A percentile compares a stretch with the other conserved stretches of the same genome.
phyloP scores from a whole-genome alignment of 2,888 invertebrate species.

The Nemurella pictetii region DNA sequence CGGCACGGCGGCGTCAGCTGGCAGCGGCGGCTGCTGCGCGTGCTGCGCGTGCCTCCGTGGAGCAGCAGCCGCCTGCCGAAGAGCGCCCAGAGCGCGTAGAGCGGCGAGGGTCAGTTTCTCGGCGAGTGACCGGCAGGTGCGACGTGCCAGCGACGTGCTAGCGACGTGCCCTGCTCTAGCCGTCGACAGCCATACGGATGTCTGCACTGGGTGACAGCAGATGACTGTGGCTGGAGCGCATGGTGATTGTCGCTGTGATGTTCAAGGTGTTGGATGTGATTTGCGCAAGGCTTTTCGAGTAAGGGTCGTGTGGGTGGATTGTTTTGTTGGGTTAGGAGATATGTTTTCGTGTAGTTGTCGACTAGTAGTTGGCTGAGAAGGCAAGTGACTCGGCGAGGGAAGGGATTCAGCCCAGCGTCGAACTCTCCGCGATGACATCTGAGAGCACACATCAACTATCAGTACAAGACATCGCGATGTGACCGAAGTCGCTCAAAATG shows the following conservation, averaged over 20 bases:
- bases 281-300: too few relatives aligned
- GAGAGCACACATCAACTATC: neutral
- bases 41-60: neutral
- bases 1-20: too few relatives aligned
- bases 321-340: too few relatives aligned
- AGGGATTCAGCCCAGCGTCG: neutral
- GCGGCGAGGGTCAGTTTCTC: neutral
- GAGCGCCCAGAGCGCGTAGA: neutral
- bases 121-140: neutral
- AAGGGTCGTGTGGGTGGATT: too few relatives aligned
- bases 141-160: neutral
- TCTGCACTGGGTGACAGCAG: too few relatives aligned
- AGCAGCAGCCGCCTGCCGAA: neutral
- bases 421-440: neutral
- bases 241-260: too few relatives aligned
- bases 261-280: too few relatives aligned
- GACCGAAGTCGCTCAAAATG: neutral
- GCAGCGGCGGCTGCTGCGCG: neutral
- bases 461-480: neutral
- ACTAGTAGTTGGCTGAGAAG: neutral
- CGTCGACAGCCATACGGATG: neutral
- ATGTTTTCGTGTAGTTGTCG: neutral
- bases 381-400: neutral
- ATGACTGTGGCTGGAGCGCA: too few relatives aligned
- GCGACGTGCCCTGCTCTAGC: neutral